Base-by-base conservation (phyloP, 2,888 invertebrate species). In the Branchellion lobata region DNA sequence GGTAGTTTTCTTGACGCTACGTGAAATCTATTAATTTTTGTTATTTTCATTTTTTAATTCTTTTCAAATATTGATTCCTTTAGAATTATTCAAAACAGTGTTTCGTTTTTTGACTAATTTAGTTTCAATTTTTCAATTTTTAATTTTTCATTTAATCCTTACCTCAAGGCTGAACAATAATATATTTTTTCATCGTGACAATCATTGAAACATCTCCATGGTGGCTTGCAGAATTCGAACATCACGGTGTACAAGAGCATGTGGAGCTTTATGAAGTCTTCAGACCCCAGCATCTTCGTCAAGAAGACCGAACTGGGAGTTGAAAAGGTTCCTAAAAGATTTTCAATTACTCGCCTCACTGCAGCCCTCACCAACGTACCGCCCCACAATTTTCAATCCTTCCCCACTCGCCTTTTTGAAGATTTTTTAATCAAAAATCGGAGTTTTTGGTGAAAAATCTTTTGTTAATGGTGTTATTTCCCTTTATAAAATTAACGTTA, bases 261-360 rank as follows among this genome's bases (percentile, higher is more conserved):
- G 95, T 97, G 95, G 94, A 92, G 93, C 0, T 93, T 93, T 84
- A 98, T 97, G 97, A 92, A 92, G 84, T 93, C 93, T 0, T 85
- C 94, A 3, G 90, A 93, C 69, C 95, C 96, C 0, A 91, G 92
- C 0, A 94, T 96, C 0, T 95, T 96, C 86, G 87, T 87, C 1
- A 83, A 84, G 5, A 89, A 89, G 21, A 92, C 93, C 84, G 91
- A 91, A 27, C 90, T 90, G 81, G 94, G 93, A 0, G 90, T 92
- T 1, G 86, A 88, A 31, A 81, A 78, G 78, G 77, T 69, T 3
- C 5, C 8, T 29, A 65, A 27, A 29, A 5, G 3, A 27, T 65
- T 65, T 65, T 11, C 51, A n/a, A n/a, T n/a, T n/a, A n/a, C n/a
- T n/a, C n/a, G n/a, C n/a, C n/a, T n/a, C n/a, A n/a, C n/a, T n/a